Conservation (phyloP, 2,888 invertebrate species). For the Drosophila birchii region DNA sequence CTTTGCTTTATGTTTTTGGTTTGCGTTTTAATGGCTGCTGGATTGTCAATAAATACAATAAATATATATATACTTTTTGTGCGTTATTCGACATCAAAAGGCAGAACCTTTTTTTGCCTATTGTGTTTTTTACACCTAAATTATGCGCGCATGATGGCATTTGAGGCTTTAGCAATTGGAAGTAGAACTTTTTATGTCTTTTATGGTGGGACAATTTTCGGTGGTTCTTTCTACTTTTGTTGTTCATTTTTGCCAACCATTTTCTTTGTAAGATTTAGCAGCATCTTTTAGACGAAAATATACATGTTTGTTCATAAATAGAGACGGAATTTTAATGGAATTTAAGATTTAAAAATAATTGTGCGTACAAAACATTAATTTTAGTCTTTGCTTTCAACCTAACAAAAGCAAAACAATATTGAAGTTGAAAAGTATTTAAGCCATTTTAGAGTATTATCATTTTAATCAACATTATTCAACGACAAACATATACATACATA, state of each 20-base stretch:
- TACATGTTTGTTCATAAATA: not conserved
- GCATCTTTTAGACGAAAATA: not conserved
- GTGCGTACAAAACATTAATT: no score
- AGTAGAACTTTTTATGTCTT: conserved; percentile 31
- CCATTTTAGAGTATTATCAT: not conserved
- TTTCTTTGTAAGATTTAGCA: not conserved
- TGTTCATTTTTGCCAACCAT: conserved; percentile 6
- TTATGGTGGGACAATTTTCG: conserved; percentile 21
- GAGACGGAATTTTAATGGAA: not conserved
- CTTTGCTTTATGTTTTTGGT: conserved; percentile 17
- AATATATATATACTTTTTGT: conserved; percentile 38
- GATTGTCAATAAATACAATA: conserved; percentile 70
- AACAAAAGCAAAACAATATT: not conserved
- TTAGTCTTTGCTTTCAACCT: no score
- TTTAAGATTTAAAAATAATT: no score
- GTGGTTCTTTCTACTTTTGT: conserved; percentile 8
- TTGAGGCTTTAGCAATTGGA: conserved; percentile 56
- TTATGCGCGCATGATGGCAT: conserved; percentile 69
- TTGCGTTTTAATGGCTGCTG: conserved; percentile 67
- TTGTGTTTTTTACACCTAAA: conserved; percentile 52
- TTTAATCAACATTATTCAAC: not conserved
- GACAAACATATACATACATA: not conserved
- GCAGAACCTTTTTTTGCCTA: conserved; percentile 39
- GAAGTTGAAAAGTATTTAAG: not conserved
- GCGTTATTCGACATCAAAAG: conserved; percentile 24